Evolutionary conservation across 2,113 vertebrate genomes (phyloP).

Genomic region (Eleginops maclovinus): DNA sequence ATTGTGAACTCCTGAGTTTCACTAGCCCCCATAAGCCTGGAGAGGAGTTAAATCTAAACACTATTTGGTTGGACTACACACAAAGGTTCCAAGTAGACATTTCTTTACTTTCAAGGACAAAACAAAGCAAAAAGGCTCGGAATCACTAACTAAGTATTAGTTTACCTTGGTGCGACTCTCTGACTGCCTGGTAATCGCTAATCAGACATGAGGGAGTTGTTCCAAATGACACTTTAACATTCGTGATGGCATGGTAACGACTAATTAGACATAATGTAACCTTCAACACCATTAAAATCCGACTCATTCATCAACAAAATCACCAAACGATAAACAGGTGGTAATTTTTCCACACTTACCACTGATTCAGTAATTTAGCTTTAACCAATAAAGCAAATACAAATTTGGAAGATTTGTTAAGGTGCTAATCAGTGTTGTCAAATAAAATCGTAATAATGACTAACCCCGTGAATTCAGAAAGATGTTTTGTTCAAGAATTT

Average conservation of each 20-base stretch:
- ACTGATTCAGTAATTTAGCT: slow-evolving; percentile 1
- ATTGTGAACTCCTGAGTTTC: too few species aligned
- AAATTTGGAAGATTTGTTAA: slow-evolving; percentile 23
- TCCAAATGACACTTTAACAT: background rate
- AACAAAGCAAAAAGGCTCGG: too few species aligned
- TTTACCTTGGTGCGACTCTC: too few species aligned
- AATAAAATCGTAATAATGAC: too few species aligned
- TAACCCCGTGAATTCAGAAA: too few species aligned
- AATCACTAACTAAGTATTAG: too few species aligned
- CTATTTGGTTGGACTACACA: too few species aligned
- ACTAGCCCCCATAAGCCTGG: too few species aligned
- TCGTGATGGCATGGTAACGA: background rate
- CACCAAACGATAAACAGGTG: slow-evolving; percentile 16
- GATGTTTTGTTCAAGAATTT: too few species aligned
- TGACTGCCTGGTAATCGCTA: background rate
- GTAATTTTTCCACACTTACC: background rate
- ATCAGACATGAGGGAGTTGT: background rate
- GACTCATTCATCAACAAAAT: slow-evolving; percentile 1
- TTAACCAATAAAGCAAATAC: background rate
- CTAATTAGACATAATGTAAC: slow-evolving; percentile 5
- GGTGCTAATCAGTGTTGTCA: slow-evolving; percentile 32
- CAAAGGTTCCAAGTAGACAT: background rate
- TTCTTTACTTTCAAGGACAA: background rate
- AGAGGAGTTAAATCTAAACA: too few species aligned
- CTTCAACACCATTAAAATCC: background rate